Evolutionary conservation across 2,113 vertebrate species (phyloP).

Genomic region (Dolichallabes microphthalmus): DNA sequence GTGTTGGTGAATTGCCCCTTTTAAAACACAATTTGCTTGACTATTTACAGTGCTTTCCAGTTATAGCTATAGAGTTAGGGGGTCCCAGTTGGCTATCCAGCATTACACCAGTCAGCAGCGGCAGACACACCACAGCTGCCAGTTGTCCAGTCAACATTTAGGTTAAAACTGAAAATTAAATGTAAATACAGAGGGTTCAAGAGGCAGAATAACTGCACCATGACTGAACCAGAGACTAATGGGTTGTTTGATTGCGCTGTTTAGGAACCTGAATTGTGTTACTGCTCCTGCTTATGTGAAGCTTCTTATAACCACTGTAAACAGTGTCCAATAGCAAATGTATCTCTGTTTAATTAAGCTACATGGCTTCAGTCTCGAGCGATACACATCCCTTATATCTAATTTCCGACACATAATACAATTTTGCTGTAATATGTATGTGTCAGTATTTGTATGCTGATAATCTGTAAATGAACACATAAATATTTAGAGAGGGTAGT

Average conservation of each 20-base stretch:
- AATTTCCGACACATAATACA: not conserved
- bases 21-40: conserved; percentile 5
- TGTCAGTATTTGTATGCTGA: not conserved
- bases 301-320: not conserved
- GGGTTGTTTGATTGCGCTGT: not conserved
- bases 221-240: not conserved
- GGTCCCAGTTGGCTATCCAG: not conserved
- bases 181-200: conserved; percentile 11
- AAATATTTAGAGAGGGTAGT: not conserved
- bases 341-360: not conserved
- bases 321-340: conserved; percentile 1
- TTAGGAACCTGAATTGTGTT: not conserved
- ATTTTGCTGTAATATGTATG: not conserved
- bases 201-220: conserved; percentile 20
- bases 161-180: conserved; percentile 28
- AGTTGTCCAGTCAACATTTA: not conserved
- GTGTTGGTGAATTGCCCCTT: not conserved
- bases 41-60: conserved; percentile 11
- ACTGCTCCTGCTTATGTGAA: not conserved
- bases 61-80: conserved; percentile 7
- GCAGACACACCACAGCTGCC: not conserved
- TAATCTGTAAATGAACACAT: not conserved
- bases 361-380: not conserved
- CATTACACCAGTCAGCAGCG: not conserved
- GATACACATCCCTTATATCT: not conserved